Evolutionary conservation across 1,140 invertebrate genomes (phyloP).

Genomic region (Camponotus pennsylvanicus): DNA sequence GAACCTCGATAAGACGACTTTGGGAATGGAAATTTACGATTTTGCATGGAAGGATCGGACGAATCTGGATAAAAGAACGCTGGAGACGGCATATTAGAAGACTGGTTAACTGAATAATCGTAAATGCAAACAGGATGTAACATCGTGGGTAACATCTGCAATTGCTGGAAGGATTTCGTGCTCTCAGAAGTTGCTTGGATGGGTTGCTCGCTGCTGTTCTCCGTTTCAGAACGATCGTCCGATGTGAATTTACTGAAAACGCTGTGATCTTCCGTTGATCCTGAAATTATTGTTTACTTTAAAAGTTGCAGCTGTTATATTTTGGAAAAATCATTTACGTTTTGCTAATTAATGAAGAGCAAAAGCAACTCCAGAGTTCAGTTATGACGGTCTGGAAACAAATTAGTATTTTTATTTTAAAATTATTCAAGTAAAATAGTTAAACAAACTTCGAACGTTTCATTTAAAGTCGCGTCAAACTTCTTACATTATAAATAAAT

Average conservation of each 20-base stretch:
- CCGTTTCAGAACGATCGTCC: background rate
- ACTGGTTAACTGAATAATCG: background rate
- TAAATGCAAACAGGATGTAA: constrained; percentile 71
- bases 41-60: background rate
- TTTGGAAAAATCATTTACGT: background rate
- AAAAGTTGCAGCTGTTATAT: background rate
- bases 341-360: background rate
- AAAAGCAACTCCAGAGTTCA: background rate
- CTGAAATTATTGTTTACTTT: background rate
- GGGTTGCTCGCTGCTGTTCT: background rate
- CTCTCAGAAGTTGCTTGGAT: constrained; percentile 61
- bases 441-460: background rate
- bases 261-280: background rate
- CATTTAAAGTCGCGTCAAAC: background rate
- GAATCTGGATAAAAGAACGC: constrained; percentile 9
- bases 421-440: background rate
- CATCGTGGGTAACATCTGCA: constrained; percentile 58
- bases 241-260: background rate
- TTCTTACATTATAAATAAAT: background rate
- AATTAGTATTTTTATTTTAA: background rate
- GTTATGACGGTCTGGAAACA: background rate
- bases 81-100: constrained; percentile 8
- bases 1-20: background rate
- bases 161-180: constrained; percentile 68
- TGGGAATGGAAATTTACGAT: constrained; percentile 12